A percentile compares a stretch with the other conserved stretches of the same genome.
Conservation (phyloP, 2,888 invertebrate species). For the Rhabditoides inermis region DNA sequence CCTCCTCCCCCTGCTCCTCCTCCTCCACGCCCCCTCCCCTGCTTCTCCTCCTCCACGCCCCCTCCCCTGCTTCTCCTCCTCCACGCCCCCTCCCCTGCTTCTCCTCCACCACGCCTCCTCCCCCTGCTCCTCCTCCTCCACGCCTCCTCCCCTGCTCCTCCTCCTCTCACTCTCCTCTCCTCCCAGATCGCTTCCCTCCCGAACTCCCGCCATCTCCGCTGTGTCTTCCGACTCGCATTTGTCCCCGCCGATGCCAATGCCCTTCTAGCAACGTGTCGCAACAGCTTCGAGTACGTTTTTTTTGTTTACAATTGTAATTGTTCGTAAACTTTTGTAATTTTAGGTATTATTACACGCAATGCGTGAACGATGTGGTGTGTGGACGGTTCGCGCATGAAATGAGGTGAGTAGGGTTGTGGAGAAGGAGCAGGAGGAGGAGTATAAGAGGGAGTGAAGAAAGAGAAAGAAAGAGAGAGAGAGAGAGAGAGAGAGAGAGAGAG, state of each 20-base stretch:
- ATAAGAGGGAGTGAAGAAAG: neutral
- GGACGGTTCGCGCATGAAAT: slow-evolving; percentile 82
- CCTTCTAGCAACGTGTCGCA: slow-evolving; percentile 72
- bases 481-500: too few species aligned
- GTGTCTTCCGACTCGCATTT: slow-evolving; percentile 79
- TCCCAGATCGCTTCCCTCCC: slow-evolving; percentile 78
- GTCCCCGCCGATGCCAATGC: slow-evolving; percentile 78
- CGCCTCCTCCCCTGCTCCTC: too few species aligned
- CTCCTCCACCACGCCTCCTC: too few species aligned
- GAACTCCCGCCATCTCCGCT: slow-evolving; percentile 79
- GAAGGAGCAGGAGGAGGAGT: neutral
- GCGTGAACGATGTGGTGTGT: slow-evolving; percentile 85
- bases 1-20: too few species aligned
- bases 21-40: too few species aligned
- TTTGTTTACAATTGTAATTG: neutral
- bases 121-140: too few species aligned
- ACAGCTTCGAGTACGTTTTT: slow-evolving; percentile 79
- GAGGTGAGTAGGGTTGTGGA: slow-evolving; percentile 53
- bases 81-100: too few species aligned
- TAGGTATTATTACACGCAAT: slow-evolving; percentile 57
- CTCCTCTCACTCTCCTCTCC: too few species aligned
- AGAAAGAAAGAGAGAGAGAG: too few species aligned
- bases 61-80: too few species aligned
- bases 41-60: too few species aligned
- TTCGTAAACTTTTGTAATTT: neutral